Evolutionary conservation across 2,888 invertebrate genomes (phyloP).

Genomic region (Pandemis heparana): DNA sequence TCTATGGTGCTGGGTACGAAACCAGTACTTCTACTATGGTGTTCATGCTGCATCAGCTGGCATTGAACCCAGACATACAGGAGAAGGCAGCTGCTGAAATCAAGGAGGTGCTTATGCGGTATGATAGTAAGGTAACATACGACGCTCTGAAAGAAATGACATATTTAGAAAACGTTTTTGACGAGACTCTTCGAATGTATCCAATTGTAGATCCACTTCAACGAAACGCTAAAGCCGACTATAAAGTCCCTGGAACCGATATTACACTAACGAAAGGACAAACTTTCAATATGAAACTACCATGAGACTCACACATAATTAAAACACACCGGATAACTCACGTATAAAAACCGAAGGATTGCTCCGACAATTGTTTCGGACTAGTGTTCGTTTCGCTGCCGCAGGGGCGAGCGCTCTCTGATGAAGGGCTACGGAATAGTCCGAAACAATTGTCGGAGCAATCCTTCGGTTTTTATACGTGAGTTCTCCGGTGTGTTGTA

Average conservation of each 20-base stretch:
- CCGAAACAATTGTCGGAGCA: too few species aligned
- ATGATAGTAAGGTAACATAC: constrained; percentile 64
- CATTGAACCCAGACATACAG: constrained; percentile 64
- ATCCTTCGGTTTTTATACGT: too few species aligned
- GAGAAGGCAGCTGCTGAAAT: constrained; percentile 61
- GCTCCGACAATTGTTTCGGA: too few species aligned
- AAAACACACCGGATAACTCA: too few species aligned
- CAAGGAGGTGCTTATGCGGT: constrained; percentile 54
- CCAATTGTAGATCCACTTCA: constrained; percentile 71
- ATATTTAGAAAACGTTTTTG: constrained; percentile 68
- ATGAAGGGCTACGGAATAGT: too few species aligned
- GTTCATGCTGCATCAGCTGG: constrained; percentile 63
- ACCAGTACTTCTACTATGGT: constrained; percentile 67
- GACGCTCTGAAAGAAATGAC: constrained; percentile 67
- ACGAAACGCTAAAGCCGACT: constrained; percentile 61
- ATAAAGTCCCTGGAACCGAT: constrained; percentile 66
- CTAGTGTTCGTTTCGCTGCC: too few species aligned
- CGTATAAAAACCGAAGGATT: too few species aligned
- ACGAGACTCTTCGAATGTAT: constrained; percentile 74
- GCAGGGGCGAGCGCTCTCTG: too few species aligned
- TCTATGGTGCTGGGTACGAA: constrained; percentile 71
- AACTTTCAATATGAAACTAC: too few species aligned
- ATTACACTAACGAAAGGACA: constrained; percentile 62
- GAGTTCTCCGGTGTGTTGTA: too few species aligned
- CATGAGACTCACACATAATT: too few species aligned